Conservation (phyloP, 2,888 invertebrate species). For the Cephus spinipes region DNA sequence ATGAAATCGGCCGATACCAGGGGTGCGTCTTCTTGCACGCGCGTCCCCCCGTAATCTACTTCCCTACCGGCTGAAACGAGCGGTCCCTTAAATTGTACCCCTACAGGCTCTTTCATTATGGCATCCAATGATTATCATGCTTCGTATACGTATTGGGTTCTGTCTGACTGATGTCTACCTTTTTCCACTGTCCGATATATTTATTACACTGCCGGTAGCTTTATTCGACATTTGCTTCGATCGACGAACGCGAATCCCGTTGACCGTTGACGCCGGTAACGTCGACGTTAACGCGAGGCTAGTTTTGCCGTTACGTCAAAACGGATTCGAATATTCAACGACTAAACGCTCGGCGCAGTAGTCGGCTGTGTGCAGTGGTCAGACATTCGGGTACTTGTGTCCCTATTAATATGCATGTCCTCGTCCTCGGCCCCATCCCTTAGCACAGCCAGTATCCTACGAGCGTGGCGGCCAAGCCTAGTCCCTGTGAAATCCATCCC, state of each 20-base stretch:
- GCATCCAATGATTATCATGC: not conserved
- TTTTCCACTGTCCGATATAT: not conserved
- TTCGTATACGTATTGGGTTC: not conserved
- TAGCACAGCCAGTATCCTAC: slow-evolving; percentile 18
- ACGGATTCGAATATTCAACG: not conserved
- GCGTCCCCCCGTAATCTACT: too few species aligned
- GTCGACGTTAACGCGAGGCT: not conserved
- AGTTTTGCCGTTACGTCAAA: not conserved
- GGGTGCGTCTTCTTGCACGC: not conserved
- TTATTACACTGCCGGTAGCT: not conserved
- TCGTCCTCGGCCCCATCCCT: slow-evolving; percentile 36
- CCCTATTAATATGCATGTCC: slow-evolving; percentile 59
- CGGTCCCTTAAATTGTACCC: not conserved
- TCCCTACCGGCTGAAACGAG: not conserved
- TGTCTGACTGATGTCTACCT: not conserved
- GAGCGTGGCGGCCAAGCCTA: slow-evolving; percentile 10
- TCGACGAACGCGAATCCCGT: not conserved
- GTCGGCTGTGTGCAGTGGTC: slow-evolving; percentile 40
- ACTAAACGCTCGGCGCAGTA: not conserved
- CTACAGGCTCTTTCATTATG: not conserved
- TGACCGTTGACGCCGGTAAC: too few species aligned
- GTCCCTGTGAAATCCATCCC: slow-evolving; percentile 40
- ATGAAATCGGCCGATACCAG: not conserved
- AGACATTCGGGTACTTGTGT: slow-evolving; percentile 56
- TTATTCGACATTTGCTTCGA: too few species aligned